Evolutionary conservation across 2,113 vertebrate genomes (phyloP).

Genomic region (Haemorhous mexicanus): DNA sequence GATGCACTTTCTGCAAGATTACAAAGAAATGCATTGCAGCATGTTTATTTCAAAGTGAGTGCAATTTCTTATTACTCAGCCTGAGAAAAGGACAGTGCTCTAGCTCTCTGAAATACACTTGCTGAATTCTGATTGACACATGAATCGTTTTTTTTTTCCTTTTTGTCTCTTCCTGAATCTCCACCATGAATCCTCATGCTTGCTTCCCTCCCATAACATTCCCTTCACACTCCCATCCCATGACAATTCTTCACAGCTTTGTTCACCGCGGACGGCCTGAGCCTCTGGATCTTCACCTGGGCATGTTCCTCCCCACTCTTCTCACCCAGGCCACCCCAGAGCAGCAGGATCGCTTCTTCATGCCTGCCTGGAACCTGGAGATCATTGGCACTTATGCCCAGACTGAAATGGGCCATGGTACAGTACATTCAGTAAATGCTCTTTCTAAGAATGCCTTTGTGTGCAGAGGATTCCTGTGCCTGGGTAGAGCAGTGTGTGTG

Average conservation of each 20-base stretch:
- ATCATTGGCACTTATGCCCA: conserved; percentile 99
- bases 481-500: neutral
- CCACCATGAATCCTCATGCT: conserved; percentile 34
- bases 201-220: conserved; percentile 34
- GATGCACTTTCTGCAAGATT: neutral
- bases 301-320: conserved; percentile 98
- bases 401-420: conserved; percentile 99
- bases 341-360: conserved; percentile 96
- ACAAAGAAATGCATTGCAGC: neutral
- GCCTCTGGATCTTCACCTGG: conserved; percentile 96
- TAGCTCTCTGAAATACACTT: conserved; percentile 1
- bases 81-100: conserved; percentile 62
- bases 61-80: neutral
- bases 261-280: conserved; percentile 86
- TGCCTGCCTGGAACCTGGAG: conserved; percentile 95
- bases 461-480: neutral
- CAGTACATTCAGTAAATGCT: conserved; percentile 68
- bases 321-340: conserved; percentile 94
- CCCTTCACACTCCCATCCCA: conserved; percentile 39
- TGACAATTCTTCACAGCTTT: conserved; percentile 77
- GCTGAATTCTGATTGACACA: conserved; percentile 46
- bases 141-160: conserved; percentile 27
- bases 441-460: conserved; percentile 42
- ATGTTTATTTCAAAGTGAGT: neutral
- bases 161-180: conserved; percentile 55